Evolutionary conservation across 2,797 vertebrate species (phyloP), one percentile per base, ranked within the genome.

Genomic region (Gambelia wislizenii): DNA sequence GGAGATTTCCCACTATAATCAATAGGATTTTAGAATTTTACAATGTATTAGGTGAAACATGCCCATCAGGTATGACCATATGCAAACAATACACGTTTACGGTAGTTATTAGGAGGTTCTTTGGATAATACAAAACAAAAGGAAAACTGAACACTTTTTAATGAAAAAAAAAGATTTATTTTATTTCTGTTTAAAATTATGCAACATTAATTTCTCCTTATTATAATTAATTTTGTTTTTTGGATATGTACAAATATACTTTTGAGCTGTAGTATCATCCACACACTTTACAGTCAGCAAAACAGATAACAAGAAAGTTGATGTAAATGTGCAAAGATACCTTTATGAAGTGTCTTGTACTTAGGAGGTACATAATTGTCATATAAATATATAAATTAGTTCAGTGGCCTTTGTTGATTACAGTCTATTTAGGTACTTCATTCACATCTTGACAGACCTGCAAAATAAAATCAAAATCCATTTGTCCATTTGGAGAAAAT

Each of bases 331-430:
- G 96, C 91, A 96, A 96, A 97, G 84, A 96, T 91, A 89, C 95
- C 96, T 93, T 95, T 88, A 54, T 89, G 84, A 81, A 83, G 12
- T 92, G 44, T 52, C 87, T 88, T 89, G 77, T 91, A 90, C 86
- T 87, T 90, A 79, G 89, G 89, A 96, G 93, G 91, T 91, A 95
- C 91, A 88, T 72, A 91, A 92, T 96, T 91, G 94, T 96, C 95
- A 94, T 97, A 97, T 95, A 97, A 96, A 97, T 96, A 95, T 96
- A 97, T 95, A 97, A 96, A 97, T 96, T 87, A 89, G 91, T 94
- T 96, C 91, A 87, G 85, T 91, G 39, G 88, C 92, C 90, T 95
- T 79, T 93, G 86, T 93, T 95, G 87, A 75, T 89, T 92, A 92
- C 61, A 95, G 91, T 93, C 90, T 89, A 69, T 91, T 84, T 22